These are phyloP conservation scores for Micrasema minimum DNA, from an alignment of 1,140 invertebrate species.

Conservation along the genomic window DNA sequence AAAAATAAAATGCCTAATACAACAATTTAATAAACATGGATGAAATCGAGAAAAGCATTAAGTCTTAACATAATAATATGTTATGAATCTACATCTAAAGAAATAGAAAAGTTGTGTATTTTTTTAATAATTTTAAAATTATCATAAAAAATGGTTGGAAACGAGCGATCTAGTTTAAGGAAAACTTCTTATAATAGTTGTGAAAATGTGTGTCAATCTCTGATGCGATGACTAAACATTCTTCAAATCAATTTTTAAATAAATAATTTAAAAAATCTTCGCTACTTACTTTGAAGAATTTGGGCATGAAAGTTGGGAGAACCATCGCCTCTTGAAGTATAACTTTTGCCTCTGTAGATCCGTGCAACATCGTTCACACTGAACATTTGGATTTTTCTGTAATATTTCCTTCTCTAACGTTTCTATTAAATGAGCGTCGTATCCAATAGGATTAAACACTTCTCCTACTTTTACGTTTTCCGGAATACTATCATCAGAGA, in stretches of 20 bases:
- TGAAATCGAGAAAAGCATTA: no score
- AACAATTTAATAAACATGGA: no score
- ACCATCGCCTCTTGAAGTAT: slow-evolving; percentile 98
- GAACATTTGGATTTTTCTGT: slow-evolving; percentile 95
- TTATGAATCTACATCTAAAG: no score
- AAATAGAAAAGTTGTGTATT: no score
- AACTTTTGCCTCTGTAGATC: slow-evolving; percentile 93
- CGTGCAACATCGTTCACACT: slow-evolving; percentile 98
- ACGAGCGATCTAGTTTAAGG: no score
- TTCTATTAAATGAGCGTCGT: slow-evolving; percentile 83
- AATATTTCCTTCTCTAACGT: slow-evolving; percentile 94
- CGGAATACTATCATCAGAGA: slow-evolving; percentile 58
- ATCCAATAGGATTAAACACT: slow-evolving; percentile 78
- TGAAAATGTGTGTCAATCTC: no score
- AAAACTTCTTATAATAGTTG: no score
- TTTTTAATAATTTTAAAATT: no score
- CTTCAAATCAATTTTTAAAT: no score
- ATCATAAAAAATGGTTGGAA: no score
- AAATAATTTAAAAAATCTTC: background rate
- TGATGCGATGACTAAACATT: no score
- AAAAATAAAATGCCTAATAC: background rate
- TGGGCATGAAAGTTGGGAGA: slow-evolving; percentile 96
- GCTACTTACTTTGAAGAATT: slow-evolving; percentile 91
- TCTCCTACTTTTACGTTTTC: slow-evolving; percentile 59
- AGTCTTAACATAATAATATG: background rate